phyloP scores from a whole-genome alignment of 2,113 vertebrate genomes.

The Coryphaenoides rupestris region DNA sequence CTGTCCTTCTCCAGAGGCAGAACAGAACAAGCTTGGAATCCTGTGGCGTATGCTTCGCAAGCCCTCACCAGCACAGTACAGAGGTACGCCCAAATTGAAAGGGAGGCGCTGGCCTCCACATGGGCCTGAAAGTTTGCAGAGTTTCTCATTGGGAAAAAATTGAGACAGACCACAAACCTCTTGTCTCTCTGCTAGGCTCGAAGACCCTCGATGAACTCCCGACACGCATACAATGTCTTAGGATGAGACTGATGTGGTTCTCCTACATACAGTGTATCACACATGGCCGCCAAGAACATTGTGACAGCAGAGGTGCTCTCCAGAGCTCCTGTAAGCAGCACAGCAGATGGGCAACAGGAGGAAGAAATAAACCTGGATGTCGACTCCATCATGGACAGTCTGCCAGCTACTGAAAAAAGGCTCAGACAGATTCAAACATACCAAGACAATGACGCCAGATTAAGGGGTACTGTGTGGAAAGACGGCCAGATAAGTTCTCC shows the following conservation, averaged over 20 bases:
- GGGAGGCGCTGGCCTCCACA: constrained; percentile 9
- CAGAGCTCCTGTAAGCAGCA: constrained; percentile 3
- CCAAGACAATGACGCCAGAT: constrained; percentile 4
- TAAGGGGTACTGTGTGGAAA: constrained; percentile 15
- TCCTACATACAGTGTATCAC: constrained; percentile 3
- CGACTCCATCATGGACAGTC: constrained; percentile 11
- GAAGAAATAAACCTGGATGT: constrained; percentile 18
- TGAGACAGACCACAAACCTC: constrained; percentile 18
- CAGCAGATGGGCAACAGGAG: neutral
- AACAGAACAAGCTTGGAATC: neutral
- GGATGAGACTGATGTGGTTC: constrained; percentile 13
- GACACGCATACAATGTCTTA: neutral
- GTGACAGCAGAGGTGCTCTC: constrained; percentile 14
- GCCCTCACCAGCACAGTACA: neutral
- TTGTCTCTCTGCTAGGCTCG: constrained; percentile 5
- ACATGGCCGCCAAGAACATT: constrained; percentile 13
- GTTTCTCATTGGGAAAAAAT: constrained; percentile 9
- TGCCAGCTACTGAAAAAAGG: constrained; percentile 20
- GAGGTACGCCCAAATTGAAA: constrained; percentile 14
- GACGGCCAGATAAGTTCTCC: constrained; percentile 21
- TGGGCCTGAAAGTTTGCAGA: constrained; percentile 21
- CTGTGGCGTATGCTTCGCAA: neutral
- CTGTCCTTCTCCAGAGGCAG: constrained; percentile 11
- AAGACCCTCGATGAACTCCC: constrained; percentile 13
- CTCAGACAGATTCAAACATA: constrained; percentile 2